phyloP scores from a whole-genome alignment of 2,888 invertebrate species.

The Chironomus riparius region DNA sequence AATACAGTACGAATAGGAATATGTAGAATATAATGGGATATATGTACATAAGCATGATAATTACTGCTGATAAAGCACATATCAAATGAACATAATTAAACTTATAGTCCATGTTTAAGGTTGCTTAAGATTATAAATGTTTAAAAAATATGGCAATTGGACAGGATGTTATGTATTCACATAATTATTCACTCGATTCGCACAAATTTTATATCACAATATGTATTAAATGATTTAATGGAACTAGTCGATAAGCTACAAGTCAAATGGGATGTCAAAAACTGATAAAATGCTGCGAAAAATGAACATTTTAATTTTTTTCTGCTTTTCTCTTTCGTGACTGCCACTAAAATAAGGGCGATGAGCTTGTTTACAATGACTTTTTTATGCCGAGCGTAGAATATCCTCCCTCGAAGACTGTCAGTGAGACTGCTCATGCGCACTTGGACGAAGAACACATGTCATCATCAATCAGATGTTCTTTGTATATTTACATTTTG shows the following conservation, averaged over 20 bases:
- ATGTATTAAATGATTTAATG: neutral
- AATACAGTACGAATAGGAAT: conserved; percentile 40
- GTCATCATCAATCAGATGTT: neutral
- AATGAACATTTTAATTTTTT: too few relatives aligned
- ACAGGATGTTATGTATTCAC: neutral
- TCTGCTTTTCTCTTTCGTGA: neutral
- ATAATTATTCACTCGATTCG: neutral
- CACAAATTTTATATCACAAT: neutral
- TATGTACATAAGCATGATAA: conserved; percentile 40
- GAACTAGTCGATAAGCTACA: neutral
- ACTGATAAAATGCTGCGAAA: neutral
- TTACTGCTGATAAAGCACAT: conserved; percentile 32
- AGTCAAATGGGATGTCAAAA: neutral
- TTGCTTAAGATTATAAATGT: neutral
- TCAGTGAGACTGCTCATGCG: neutral
- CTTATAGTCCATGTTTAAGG: neutral
- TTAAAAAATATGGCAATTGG: too few relatives aligned
- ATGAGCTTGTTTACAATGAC: neutral
- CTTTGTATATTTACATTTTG: neutral
- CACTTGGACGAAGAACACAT: neutral
- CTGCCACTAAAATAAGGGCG: neutral
- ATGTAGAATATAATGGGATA: conserved; percentile 42
- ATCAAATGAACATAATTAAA: conserved; percentile 30
- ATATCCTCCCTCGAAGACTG: neutral
- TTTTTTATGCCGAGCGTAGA: neutral